These are phyloP conservation scores for Gallinago solitaria DNA, from an alignment of 2,797 vertebrate species.

Conservation along the genomic window DNA sequence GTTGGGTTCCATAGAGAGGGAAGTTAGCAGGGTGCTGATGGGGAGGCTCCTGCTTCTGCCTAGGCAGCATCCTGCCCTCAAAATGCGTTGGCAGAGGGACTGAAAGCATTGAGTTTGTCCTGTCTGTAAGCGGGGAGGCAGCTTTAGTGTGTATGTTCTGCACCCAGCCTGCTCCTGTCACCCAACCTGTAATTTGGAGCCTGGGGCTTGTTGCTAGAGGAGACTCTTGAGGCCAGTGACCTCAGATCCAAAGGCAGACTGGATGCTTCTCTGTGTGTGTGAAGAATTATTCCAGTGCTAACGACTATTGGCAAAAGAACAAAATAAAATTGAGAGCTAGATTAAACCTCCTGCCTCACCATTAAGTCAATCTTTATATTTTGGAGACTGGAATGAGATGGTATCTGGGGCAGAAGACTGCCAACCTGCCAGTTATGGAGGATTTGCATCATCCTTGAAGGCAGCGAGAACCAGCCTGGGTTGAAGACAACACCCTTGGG, in stretches of 20 bases:
- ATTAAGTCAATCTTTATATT: neutral
- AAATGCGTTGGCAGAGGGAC: neutral
- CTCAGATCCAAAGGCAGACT: neutral
- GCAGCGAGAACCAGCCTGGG: neutral
- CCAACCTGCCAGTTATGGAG: neutral
- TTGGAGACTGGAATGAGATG: neutral
- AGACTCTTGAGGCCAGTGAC: neutral
- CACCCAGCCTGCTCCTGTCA: neutral
- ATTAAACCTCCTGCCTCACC: neutral
- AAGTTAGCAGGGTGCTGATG: neutral
- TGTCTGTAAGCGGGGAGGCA: neutral
- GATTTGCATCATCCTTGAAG: neutral
- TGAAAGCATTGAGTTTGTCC: neutral
- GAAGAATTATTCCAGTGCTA: neutral
- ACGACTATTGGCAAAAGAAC: neutral
- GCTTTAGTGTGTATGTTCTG: neutral
- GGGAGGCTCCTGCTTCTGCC: rapidly evolving
- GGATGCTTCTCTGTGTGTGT: neutral
- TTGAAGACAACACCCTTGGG: neutral
- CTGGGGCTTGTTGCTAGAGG: neutral
- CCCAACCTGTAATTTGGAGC: neutral
- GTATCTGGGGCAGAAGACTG: neutral
- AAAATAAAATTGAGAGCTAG: neutral
- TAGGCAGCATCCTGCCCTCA: neutral
- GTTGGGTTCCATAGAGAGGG: neutral